Evolutionary conservation across 1,140 invertebrate species (phyloP), one percentile per base, ranked within the genome.

Genomic region (Meteorus sp.): DNA sequence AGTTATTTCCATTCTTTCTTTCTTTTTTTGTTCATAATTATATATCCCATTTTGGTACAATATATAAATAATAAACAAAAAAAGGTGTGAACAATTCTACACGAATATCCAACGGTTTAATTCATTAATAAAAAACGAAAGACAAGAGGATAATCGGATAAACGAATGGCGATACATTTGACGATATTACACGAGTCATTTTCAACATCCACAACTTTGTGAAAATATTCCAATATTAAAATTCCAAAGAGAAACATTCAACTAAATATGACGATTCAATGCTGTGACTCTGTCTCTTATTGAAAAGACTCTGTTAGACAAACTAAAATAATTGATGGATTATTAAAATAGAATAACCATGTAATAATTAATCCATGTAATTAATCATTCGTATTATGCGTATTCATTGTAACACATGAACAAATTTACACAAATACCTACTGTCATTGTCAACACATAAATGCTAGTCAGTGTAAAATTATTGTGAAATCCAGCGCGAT

Each of bases 381-480:
- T 55, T 20, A 51, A 61, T 35, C 59, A 64, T 7, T 33, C 11
- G 6, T 33, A 33, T 33, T 11, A 33, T 33, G n/a, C n/a, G 29
- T 7, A 33, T 33, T 33, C 11, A 59, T 45, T 52, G 29, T 44
- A 57, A 23, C 55, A 25, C 52, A 59, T 56, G 60, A 63, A 56
- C 33, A 59, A 37, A 62, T 60, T 61, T 45, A 47, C 45, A 61
- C 27, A 29, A 29, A 4, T 9, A 61, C 37, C 66, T 64, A 66
- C 51, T 67, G 55, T 61, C 52, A 58, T 62, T 64, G 60, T 70
- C n/a, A 65, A 67, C 57, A 61, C 64, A 69, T 29, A 53, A 55
- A 53, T n/a, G 58, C 56, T 69, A 69, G 62, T 69, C 60, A 59
- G 56, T 68, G 63, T 66, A 59, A 67, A 64, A 35, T 56, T 56